A percentile compares a stretch with the other conserved stretches of the same genome.
These are phyloP conservation scores for Mionectes macconnelli DNA, from an alignment of 2,113 vertebrate genomes.

Conservation along the genomic window DNA sequence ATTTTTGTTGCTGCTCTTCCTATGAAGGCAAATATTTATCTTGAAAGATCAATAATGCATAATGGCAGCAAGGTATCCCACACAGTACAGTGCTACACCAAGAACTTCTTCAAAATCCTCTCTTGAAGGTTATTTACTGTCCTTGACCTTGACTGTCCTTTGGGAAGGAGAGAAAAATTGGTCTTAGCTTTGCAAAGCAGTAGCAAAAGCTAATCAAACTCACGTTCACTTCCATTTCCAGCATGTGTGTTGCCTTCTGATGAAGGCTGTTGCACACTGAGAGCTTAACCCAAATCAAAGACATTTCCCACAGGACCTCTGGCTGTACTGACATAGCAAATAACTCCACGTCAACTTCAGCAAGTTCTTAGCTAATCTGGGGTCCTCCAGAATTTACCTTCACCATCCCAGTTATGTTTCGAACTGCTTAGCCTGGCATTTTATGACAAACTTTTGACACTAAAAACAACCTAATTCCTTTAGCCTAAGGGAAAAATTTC, in stretches of 20 bases:
- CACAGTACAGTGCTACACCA: not conserved
- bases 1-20: not conserved
- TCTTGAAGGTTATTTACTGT: not conserved
- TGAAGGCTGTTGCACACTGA: not conserved
- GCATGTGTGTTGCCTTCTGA: not conserved
- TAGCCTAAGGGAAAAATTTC: not conserved
- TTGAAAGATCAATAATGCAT: not conserved
- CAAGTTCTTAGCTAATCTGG: not conserved
- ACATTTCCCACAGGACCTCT: not conserved
- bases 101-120: not conserved
- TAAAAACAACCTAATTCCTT: not conserved
- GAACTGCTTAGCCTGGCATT: not conserved
- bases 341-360: not conserved
- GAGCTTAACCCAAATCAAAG: not conserved
- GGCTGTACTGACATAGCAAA: not conserved
- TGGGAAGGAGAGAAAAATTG: not conserved
- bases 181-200: not conserved
- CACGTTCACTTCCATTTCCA: not conserved
- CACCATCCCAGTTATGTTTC: not conserved
- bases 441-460: not conserved
- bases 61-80: not conserved
- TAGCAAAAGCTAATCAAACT: slow-evolving; percentile 1
- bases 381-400: not conserved
- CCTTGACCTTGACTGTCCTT: not conserved
- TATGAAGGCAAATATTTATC: slow-evolving; percentile 14